Evolutionary conservation across 1,140 invertebrate genomes (phyloP), one percentile per base, ranked within the genome.

Genomic region (Myzus persicae): DNA sequence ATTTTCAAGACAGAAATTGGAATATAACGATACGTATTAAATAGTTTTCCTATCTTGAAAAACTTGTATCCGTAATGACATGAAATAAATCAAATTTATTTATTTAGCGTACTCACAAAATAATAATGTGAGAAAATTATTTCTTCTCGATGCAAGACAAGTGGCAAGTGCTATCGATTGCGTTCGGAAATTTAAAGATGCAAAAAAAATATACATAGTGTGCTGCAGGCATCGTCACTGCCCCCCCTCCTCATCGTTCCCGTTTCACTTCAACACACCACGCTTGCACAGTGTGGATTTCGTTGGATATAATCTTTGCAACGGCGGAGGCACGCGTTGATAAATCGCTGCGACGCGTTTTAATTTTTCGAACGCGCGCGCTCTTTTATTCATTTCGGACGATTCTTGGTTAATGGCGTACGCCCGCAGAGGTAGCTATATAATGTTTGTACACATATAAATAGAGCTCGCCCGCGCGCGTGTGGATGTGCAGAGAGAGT

Each of bases 371-470:
- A 46, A 46, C 18, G 84, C 42, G 31, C 14, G 44, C 46, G 44
- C 82, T 85, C n/a, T 89, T 38, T 54, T 89, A 54, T 89, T 54
- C 88, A 20, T 89, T n/a, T 89, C n/a, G n/a, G 88, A 54, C 48
- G 88, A 54, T 89, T 89, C 88, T 76, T 51, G 46, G 20, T 38
- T 87, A 87, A 87, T 46, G 85, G 85, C 46, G 87, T 26, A 46
- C 42, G 38, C 40, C 38, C 48, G 46, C 36, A 14, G 36, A 24
- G 44, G 18, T 54, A 54, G n/a, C 20, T n/a, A 26, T 54, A 85
- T 85, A 85, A 84, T 42, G 38, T 76, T 76, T 51, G 48, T 88
- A 36, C 36, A 48, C 51, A 88, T 38, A 46, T 76, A 88, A 48
- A 88, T 38, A 36, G 31, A 18, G n/a, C 36, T 7, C 9, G 24